phyloP scores from a whole-genome alignment of 2,888 invertebrate genomes.

The Thecophora atra region DNA sequence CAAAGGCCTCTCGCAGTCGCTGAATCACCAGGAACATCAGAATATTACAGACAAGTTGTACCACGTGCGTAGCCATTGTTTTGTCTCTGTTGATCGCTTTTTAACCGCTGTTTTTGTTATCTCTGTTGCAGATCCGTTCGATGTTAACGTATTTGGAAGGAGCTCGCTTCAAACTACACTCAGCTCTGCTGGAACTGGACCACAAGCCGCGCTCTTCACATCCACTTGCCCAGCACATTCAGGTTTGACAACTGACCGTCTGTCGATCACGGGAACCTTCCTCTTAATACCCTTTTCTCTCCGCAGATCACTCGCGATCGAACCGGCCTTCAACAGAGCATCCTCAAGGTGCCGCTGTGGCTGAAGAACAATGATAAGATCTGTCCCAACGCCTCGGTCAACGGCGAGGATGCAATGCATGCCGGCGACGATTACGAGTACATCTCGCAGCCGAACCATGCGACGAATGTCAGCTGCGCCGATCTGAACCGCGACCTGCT shows the following conservation, averaged over 20 bases:
- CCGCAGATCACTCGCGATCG: constrained; percentile 80
- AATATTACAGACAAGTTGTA: constrained; percentile 92
- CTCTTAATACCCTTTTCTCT: neutral
- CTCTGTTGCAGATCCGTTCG: constrained; percentile 80
- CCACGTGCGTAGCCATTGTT: constrained; percentile 73
- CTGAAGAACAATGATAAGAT: constrained; percentile 63
- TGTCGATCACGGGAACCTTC: neutral
- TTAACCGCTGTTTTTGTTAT: neutral
- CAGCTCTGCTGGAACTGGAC: constrained; percentile 83
- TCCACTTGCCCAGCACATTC: constrained; percentile 86
- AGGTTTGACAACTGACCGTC: constrained; percentile 61
- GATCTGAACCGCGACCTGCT: constrained; percentile 57
- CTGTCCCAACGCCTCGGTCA: constrained; percentile 41
- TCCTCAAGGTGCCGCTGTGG: constrained; percentile 76
- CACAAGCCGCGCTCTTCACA: constrained; percentile 80
- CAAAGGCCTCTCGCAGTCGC: constrained; percentile 88
- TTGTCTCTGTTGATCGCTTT: neutral
- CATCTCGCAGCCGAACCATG: constrained; percentile 45
- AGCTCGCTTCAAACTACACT: constrained; percentile 86
- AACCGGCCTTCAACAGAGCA: constrained; percentile 86
- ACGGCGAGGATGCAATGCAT: constrained; percentile 33
- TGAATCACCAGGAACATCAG: constrained; percentile 90
- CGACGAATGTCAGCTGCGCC: constrained; percentile 55
- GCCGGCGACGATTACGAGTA: constrained; percentile 48
- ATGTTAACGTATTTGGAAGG: constrained; percentile 94